Conservation (phyloP, 2,888 invertebrate species). For the Harpalus rufipes region DNA sequence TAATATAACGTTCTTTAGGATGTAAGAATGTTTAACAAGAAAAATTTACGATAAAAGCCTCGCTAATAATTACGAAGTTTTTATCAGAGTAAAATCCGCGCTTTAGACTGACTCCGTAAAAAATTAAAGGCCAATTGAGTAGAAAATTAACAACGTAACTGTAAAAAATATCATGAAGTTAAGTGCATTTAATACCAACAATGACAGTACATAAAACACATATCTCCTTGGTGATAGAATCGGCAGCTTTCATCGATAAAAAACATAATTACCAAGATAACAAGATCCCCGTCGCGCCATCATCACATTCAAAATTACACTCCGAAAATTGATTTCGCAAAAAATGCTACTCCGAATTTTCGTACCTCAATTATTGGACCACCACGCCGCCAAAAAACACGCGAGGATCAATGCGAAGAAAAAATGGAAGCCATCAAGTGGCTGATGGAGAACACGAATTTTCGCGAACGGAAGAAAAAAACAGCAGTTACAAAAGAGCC, state of each 20-base stretch:
- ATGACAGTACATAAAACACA: conserved; percentile 19
- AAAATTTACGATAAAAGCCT: background rate
- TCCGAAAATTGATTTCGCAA: conserved; percentile 56
- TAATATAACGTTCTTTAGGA: background rate
- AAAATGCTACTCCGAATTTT: conserved; percentile 51
- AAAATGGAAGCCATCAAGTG: conserved; percentile 40
- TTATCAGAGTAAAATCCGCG: conserved; percentile 2
- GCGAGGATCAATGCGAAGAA: conserved; percentile 35
- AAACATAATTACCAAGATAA: conserved; percentile 58
- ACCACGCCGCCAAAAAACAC: conserved; percentile 51
- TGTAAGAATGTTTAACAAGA: background rate
- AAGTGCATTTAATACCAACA: conserved; percentile 22
- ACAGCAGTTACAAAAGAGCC: conserved; percentile 40
- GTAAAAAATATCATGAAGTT: conserved; percentile 24
- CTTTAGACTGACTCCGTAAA: background rate
- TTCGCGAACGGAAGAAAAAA: conserved; percentile 34
- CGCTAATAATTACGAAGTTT: background rate
- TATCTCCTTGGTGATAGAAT: conserved; percentile 30
- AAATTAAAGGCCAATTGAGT: background rate
- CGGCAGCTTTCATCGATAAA: conserved; percentile 22
- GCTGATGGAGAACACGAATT: conserved; percentile 41
- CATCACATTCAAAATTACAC: conserved; percentile 48
- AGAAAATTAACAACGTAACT: conserved; percentile 30
- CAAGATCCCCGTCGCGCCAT: conserved; percentile 14
- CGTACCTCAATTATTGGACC: conserved; percentile 61